phyloP scores from a whole-genome alignment of 2,888 invertebrate genomes.

The Apeira syringaria region DNA sequence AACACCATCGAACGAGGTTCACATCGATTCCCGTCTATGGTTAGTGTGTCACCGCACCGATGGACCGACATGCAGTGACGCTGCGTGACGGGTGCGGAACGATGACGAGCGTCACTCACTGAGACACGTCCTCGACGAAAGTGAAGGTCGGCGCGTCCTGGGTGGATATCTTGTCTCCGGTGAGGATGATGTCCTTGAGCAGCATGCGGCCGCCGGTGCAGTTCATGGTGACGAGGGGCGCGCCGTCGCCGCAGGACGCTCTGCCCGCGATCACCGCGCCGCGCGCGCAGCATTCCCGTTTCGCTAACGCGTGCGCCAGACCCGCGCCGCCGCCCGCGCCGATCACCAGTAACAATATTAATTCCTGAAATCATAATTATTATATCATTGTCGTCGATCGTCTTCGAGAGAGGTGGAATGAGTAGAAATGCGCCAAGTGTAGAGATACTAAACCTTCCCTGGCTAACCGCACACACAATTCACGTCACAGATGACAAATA shows the following conservation, averaged over 20 bases:
- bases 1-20: no score
- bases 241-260: conserved; percentile 47
- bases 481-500: no score
- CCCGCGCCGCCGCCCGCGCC: conserved; percentile 43
- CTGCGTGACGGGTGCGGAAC: no score
- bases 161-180: conserved; percentile 62
- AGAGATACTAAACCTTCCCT: no score
- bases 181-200: conserved; percentile 56
- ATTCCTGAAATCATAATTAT: conserved; percentile 51
- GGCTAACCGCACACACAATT: no score
- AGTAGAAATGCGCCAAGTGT: no score
- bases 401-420: no score
- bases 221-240: conserved; percentile 41
- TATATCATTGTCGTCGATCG: no score
- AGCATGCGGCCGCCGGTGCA: conserved; percentile 62
- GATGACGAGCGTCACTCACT: conserved; percentile 38
- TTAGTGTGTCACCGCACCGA: no score
- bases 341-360: conserved; percentile 48
- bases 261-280: conserved; percentile 42
- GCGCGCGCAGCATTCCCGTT: conserved; percentile 57
- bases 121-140: conserved; percentile 60
- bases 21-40: no score
- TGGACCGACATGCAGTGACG: neutral
- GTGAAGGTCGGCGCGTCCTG: conserved; percentile 57
- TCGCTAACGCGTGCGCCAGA: conserved; percentile 28